Percentiles rank a stretch among this genome's conserved stretches.
Conservation (phyloP, 2,797 vertebrate genomes). For the Orestias chungarensis region DNA sequence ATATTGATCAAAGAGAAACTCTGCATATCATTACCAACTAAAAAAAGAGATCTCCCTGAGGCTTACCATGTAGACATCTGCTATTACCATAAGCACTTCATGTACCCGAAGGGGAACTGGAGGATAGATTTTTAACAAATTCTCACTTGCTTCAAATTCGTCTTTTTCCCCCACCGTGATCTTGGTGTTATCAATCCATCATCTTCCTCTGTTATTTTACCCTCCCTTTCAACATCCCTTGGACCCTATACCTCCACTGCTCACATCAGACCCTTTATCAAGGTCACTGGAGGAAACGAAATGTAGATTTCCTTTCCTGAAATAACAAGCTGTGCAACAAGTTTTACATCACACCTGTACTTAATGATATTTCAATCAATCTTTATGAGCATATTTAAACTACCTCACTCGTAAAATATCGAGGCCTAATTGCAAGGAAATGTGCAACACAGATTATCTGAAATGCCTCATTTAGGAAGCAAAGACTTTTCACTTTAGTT, state of each 20-base stretch:
- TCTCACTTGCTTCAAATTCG: conserved; percentile 10
- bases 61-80: conserved; percentile 9
- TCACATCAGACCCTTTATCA: conserved; percentile 23
- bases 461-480: background rate
- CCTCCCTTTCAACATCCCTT: conserved; percentile 43
- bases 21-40: conserved; percentile 25
- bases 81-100: conserved; percentile 14
- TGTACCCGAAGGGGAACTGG: conserved; percentile 12
- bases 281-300: conserved; percentile 13
- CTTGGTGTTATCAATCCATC: conserved; percentile 13
- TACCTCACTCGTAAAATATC: conserved; percentile 16
- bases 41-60: conserved; percentile 11
- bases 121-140: conserved; percentile 20
- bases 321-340: conserved; percentile 41
- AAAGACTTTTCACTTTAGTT: background rate
- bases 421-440: background rate
- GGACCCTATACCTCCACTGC: conserved; percentile 13
- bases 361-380: conserved; percentile 9
- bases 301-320: conserved; percentile 1
- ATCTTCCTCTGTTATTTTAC: conserved; percentile 25
- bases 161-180: conserved; percentile 17
- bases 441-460: background rate
- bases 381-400: conserved; percentile 15
- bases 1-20: conserved; percentile 37
- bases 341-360: conserved; percentile 17